Evolutionary conservation across 2,113 vertebrate species (phyloP).

Genomic region (Gobiocypris rarus): DNA sequence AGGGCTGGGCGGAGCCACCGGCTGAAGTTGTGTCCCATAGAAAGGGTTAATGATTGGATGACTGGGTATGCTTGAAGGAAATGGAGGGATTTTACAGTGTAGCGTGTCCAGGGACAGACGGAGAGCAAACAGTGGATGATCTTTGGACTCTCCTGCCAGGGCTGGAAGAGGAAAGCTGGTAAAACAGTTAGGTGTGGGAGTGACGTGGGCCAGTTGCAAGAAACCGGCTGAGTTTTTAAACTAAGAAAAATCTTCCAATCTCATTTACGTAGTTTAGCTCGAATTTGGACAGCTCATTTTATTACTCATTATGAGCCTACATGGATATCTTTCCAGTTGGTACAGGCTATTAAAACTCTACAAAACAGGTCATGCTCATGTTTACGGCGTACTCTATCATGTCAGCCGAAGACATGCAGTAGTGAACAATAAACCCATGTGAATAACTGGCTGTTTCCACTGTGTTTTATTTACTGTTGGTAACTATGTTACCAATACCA

Average conservation of each 20-base stretch:
- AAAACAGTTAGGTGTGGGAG: neutral
- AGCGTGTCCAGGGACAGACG: neutral
- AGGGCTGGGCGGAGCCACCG: conserved; percentile 3
- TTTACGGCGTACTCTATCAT: neutral
- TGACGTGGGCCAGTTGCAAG: neutral
- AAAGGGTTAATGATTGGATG: conserved; percentile 1
- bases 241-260: neutral
- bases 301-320: neutral
- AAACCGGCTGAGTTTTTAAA: neutral
- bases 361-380: neutral
- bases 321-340: too few species aligned
- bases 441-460: too few species aligned
- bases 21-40: neutral
- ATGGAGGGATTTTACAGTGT: neutral
- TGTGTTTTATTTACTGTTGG: too few species aligned
- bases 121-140: conserved; percentile 54
- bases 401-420: neutral
- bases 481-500: too few species aligned
- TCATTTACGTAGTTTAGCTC: neutral
- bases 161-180: conserved; percentile 1
- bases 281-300: neutral
- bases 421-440: too few species aligned
- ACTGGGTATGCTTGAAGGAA: neutral
- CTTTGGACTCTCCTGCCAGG: conserved; percentile 53
- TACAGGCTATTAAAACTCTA: neutral